Evolutionary conservation across 2,113 vertebrate genomes (phyloP).

Genomic region (Myotis brandtii): DNA sequence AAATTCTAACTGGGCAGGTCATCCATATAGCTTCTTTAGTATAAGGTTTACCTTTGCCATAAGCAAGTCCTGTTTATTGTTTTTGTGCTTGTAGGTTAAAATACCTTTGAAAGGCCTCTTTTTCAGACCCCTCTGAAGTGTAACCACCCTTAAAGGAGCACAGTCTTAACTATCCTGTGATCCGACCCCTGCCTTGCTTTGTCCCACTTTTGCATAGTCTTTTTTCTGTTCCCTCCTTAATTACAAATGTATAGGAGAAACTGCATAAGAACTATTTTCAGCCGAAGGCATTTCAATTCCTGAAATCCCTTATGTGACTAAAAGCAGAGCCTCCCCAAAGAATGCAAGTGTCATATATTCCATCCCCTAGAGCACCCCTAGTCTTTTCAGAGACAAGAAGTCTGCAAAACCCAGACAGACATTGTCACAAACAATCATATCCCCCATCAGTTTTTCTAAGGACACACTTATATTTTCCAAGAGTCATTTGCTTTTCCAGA

Average conservation of each 20-base stretch:
- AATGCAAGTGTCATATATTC: not conserved
- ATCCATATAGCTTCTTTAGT: not conserved
- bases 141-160: not conserved
- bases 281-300: not conserved
- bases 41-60: not conserved
- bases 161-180: not conserved
- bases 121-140: not conserved
- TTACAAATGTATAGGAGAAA: not conserved
- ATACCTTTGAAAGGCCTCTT: not conserved
- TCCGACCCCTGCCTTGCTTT: not conserved
- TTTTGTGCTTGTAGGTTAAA: not conserved
- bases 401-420: not conserved
- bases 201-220: not conserved
- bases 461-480: not conserved
- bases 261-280: not conserved
- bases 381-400: not conserved
- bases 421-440: not conserved
- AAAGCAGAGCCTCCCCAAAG: not conserved
- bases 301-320: not conserved
- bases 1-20: not conserved
- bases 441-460: not conserved
- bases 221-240: not conserved
- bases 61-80: not conserved
- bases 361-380: not conserved
- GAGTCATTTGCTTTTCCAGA: not conserved